These are phyloP conservation scores for Lampropteryx suffumata DNA, from an alignment of 2,888 invertebrate genomes.

Conservation along the genomic window DNA sequence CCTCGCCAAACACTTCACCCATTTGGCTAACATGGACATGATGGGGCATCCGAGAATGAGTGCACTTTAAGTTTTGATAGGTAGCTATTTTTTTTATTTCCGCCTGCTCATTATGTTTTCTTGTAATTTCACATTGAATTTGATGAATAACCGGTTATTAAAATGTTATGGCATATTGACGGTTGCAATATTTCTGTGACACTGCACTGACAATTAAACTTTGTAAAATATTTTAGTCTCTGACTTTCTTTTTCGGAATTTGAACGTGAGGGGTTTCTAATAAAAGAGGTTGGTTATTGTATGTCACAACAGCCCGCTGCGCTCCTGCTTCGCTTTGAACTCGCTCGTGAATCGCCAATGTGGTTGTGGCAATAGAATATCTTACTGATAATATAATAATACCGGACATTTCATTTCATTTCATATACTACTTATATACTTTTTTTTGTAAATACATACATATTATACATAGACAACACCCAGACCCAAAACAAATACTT, in stretches of 20 bases:
- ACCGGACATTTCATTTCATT: no score
- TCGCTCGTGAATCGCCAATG: no score
- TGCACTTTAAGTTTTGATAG: constrained; percentile 2
- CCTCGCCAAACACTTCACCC: constrained; percentile 44
- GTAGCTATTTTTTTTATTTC: constrained; percentile 36
- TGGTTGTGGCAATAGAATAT: no score
- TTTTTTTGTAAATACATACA: no score
- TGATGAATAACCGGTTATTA: constrained; percentile 34
- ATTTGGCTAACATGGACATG: constrained; percentile 54
- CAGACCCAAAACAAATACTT: no score
- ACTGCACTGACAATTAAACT: constrained; percentile 2
- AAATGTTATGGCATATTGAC: constrained; percentile 53
- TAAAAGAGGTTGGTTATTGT: not conserved
- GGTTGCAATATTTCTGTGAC: constrained; percentile 20
- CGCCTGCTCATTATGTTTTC: constrained; percentile 46
- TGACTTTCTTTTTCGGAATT: constrained; percentile 41
- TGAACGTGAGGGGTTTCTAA: constrained; percentile 27
- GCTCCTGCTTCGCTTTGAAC: no score
- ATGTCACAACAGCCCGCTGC: no score
- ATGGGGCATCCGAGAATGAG: constrained; percentile 47
- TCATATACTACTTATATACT: no score
- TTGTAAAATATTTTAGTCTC: not conserved
- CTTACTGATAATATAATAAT: no score
- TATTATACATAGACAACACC: no score
- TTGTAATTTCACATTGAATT: constrained; percentile 40